Evolutionary conservation across 2,113 vertebrate species (phyloP).

Genomic region (Himantopus leucocephalus): DNA sequence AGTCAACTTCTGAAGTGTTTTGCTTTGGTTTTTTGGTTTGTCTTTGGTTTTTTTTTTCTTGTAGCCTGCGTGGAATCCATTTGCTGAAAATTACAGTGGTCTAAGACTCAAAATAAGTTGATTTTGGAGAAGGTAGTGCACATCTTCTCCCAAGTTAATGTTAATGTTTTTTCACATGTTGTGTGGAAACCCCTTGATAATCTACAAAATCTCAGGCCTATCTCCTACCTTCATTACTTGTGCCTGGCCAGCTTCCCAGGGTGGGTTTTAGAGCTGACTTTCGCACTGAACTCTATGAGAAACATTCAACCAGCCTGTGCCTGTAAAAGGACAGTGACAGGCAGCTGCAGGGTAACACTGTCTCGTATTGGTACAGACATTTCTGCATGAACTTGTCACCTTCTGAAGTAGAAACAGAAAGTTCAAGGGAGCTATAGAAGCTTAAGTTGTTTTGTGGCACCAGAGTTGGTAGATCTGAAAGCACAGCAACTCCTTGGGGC

Average conservation of each 20-base stretch:
- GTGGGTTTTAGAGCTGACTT: neutral
- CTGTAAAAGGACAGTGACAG: neutral
- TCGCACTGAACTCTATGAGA: neutral
- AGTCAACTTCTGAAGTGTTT: neutral
- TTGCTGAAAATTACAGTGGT: neutral
- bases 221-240: neutral
- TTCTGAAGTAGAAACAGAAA: neutral
- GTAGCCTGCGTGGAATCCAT: neutral
- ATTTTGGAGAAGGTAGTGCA: neutral
- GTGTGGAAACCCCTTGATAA: neutral
- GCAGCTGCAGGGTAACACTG: neutral
- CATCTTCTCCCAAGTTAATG: neutral
- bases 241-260: neutral
- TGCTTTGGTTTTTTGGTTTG: too few species aligned
- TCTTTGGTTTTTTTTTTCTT: neutral
- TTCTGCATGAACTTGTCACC: neutral
- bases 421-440: neutral
- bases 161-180: neutral
- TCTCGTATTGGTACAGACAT: neutral
- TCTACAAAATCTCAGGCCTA: neutral
- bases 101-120: neutral
- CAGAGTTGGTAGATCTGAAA: neutral
- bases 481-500: neutral
- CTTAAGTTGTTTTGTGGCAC: neutral
- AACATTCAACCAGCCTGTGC: neutral